Conservation (phyloP, 2,797 vertebrate species). For the Acrocephalus scirpaceus region DNA sequence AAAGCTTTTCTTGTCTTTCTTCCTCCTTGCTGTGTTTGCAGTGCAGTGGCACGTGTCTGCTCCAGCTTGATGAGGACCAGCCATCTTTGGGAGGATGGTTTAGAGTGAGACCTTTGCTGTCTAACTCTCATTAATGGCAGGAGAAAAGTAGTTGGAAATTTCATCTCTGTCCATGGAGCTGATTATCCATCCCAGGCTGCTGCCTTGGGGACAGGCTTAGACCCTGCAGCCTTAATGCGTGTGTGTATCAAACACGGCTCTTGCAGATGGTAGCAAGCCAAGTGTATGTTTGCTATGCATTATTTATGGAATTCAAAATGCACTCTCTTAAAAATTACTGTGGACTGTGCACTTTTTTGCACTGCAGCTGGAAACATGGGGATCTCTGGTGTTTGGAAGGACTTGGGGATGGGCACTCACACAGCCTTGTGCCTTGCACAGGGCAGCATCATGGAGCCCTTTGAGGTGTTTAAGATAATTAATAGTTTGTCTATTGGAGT, state of each 20-base stretch:
- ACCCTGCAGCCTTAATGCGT: conserved; percentile 5
- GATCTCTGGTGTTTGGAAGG: background rate
- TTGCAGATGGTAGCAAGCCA: conserved; percentile 43
- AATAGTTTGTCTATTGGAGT: background rate
- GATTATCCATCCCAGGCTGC: conserved; percentile 47
- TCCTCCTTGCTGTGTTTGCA: background rate
- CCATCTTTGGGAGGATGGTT: background rate
- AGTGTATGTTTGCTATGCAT: conserved; percentile 47
- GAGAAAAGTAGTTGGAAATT: background rate
- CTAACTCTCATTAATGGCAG: conserved; percentile 20
- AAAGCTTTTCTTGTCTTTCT: background rate
- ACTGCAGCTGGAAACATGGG: background rate
- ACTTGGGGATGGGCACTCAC: background rate
- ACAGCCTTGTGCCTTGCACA: background rate
- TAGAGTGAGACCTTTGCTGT: background rate
- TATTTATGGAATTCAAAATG: conserved; percentile 64
- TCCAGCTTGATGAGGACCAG: background rate
- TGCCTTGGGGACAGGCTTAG: conserved; percentile 29
- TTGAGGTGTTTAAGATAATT: background rate
- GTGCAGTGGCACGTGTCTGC: background rate
- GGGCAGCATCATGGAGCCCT: background rate
- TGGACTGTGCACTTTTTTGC: conserved; percentile 8
- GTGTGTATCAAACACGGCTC: conserved; percentile 14
- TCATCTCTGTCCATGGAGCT: background rate
- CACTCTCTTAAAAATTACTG: conserved; percentile 52